phyloP scores from a whole-genome alignment of 2,113 vertebrate species.

The Oxyruncus cristatus region DNA sequence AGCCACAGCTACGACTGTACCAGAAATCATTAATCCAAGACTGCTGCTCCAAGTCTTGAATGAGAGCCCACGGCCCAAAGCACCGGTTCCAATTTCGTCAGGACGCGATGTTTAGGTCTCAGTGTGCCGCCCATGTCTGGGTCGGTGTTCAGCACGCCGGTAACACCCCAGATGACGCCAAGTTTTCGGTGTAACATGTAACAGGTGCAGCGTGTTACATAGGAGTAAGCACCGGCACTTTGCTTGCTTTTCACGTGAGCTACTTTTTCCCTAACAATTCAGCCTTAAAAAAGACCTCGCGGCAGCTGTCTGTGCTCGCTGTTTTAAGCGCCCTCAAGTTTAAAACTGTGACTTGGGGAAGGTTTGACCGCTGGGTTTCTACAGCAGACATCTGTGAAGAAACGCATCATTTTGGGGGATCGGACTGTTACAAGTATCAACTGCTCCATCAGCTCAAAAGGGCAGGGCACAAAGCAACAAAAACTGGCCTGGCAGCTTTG shows the following conservation, averaged over 20 bases:
- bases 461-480: neutral
- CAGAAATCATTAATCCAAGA: neutral
- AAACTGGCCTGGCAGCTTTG: neutral
- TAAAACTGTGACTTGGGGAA: neutral
- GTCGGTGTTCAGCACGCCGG: neutral
- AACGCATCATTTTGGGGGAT: neutral
- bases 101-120: neutral
- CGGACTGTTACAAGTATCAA: neutral
- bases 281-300: neutral
- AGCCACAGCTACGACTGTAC: neutral
- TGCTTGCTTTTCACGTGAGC: neutral
- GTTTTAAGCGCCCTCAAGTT: neutral
- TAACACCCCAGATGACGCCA: neutral
- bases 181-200: neutral
- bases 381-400: neutral
- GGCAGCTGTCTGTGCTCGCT: neutral
- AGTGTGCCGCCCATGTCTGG: neutral
- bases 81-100: neutral
- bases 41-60: neutral
- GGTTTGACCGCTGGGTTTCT: neutral
- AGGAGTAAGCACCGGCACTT: neutral
- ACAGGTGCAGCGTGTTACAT: neutral
- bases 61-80: neutral
- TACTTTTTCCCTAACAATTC: neutral
- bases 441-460: neutral